Base-by-base conservation (phyloP, 2,797 vertebrate species). In the Mormyrops attenuatus region DNA sequence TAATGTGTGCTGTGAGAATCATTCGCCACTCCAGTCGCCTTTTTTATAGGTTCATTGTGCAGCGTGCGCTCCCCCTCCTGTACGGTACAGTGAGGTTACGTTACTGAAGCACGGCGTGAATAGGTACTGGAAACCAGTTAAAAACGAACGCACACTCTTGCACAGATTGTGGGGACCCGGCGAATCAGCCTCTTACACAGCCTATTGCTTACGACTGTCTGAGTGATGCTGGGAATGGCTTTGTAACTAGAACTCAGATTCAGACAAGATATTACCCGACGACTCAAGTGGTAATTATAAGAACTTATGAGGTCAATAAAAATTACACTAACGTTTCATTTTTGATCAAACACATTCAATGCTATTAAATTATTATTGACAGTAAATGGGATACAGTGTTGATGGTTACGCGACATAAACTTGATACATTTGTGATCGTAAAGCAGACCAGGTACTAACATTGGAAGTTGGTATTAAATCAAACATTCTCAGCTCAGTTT, bases 171-270 rank as follows among this genome's bases (percentile, higher is more conserved):
- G 94, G 92, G 95, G 94, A 96, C 92, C 93, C 93, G 93, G 93
- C 90, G 94, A 95, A 93, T 94, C 95, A 95, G 92, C 93, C 92
- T 92, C 93, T 95, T 95, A 95, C 57, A 89, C 44, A 85, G 44
- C 22, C 82, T 91, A 94, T 96, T 96, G 96, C 95, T 95, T 96
- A 92, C 93, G 92, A 93, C 90, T 91, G 93, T 91, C 93, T 96
- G 95, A 96, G 91, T 95, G 94, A 96, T 94, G 94, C 91, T 91
- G 88, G 92, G 94, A 96, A 96, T 90, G 96, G 93, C 94, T 92
- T 95, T 95, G 91, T 93, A 93, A 91, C 9, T 80, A 91, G 73
- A 88, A 41, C 5, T 91, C 92, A 50, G 26, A 80, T 91, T 30
- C 80, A n/a, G 5, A 38, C 26, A 50, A 63, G 88, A 52, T 69